phyloP scores from a whole-genome alignment of 2,113 vertebrate species.

The Tupaia tana region DNA sequence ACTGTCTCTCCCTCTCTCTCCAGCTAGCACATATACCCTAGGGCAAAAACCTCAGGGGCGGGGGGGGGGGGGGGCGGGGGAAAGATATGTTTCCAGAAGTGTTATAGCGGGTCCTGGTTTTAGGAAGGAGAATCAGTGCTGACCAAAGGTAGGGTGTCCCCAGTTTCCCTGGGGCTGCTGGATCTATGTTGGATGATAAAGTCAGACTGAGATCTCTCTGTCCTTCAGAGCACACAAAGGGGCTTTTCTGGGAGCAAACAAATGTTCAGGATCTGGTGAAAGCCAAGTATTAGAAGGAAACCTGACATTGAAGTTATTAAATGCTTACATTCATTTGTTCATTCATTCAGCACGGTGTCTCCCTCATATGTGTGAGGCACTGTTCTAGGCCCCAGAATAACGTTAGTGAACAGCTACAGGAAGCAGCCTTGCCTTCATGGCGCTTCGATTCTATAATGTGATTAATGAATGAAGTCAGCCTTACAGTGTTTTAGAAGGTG shows the following conservation, averaged over 20 bases:
- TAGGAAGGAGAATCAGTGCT: neutral
- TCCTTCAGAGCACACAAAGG: neutral
- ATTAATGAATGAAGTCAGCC: neutral
- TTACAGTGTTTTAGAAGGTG: neutral
- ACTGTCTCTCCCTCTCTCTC: no score
- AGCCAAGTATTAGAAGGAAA: slow-evolving; percentile 29
- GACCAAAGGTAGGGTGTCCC: neutral
- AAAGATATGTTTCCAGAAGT: neutral
- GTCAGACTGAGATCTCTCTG: neutral
- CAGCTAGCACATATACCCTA: no score
- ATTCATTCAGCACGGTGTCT: neutral
- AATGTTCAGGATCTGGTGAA: slow-evolving; percentile 7
- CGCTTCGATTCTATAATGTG: neutral
- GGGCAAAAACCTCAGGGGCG: no score
- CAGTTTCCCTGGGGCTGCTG: neutral
- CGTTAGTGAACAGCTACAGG: neutral
- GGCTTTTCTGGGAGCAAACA: neutral
- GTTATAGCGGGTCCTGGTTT: neutral
- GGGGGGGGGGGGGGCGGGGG: no score
- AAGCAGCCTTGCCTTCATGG: neutral
- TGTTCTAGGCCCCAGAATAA: neutral
- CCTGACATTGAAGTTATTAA: neutral
- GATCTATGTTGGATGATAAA: neutral
- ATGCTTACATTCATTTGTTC: slow-evolving; percentile 10
- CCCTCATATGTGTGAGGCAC: neutral